These are phyloP conservation scores for Parnassius glacialis DNA, from an alignment of 2,888 invertebrate genomes.

Conservation along the genomic window DNA sequence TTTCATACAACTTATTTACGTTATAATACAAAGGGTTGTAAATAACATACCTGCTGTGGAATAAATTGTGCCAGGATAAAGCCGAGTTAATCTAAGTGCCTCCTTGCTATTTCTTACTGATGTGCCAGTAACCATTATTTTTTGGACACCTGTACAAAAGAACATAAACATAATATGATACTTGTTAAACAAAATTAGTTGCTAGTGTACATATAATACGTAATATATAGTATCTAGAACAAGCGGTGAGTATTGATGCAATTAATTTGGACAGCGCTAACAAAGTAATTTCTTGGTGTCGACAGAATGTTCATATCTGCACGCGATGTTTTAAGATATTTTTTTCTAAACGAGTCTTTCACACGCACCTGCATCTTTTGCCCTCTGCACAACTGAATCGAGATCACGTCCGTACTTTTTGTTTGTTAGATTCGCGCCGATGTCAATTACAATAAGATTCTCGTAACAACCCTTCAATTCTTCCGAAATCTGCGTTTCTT, in stretches of 20 bases:
- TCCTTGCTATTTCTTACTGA: slow-evolving; percentile 95
- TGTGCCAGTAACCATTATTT: slow-evolving; percentile 96
- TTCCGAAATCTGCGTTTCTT: slow-evolving; percentile 74
- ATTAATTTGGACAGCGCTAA: slow-evolving; percentile 14
- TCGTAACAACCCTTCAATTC: slow-evolving; percentile 91
- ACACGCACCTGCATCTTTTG: slow-evolving; percentile 91
- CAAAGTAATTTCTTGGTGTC: slow-evolving; percentile 3
- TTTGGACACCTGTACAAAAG: slow-evolving; percentile 88
- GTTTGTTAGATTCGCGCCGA: slow-evolving; percentile 95
- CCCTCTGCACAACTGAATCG: slow-evolving; percentile 94
- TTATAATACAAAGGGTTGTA: background rate
- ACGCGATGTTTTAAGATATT: slow-evolving; percentile 31
- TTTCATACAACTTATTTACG: background rate
- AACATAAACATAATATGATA: background rate
- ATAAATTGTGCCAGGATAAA: slow-evolving; percentile 94
- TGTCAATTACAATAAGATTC: slow-evolving; percentile 94
- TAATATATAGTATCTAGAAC: background rate
- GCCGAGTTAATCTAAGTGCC: slow-evolving; percentile 91
- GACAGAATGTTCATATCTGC: slow-evolving; percentile 31
- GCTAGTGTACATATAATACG: too few relatives aligned
- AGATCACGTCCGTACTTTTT: slow-evolving; percentile 96
- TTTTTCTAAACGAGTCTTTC: slow-evolving; percentile 19
- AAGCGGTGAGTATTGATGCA: background rate
- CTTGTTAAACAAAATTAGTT: too few relatives aligned
- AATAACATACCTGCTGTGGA: slow-evolving; percentile 88